These are phyloP conservation scores for Drosophila nikananu DNA, from an alignment of 1,140 invertebrate species.

Conservation along the genomic window DNA sequence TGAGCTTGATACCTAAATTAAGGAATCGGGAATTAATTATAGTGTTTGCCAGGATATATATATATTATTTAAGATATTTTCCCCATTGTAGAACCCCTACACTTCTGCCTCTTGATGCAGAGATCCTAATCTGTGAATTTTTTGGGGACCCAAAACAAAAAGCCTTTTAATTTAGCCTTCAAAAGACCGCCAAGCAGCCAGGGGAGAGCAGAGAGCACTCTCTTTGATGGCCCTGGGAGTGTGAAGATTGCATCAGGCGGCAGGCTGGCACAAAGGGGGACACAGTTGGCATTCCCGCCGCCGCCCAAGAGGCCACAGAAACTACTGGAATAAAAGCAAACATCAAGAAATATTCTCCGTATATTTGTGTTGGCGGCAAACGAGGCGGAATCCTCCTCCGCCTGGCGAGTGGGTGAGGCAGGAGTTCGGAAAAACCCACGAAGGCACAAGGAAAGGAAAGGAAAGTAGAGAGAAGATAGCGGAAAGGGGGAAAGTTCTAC, in stretches of 20 bases:
- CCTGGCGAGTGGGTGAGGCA: constrained; percentile 10
- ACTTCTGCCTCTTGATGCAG: not conserved
- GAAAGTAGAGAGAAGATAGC: constrained; percentile 15
- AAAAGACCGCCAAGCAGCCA: constrained; percentile 24
- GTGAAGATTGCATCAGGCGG: constrained; percentile 40
- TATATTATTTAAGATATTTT: not conserved
- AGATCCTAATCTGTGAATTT: constrained; percentile 35
- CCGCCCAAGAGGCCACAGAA: constrained; percentile 20
- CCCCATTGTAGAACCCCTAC: not conserved
- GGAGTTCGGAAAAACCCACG: constrained; percentile 25
- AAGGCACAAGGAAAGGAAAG: constrained; percentile 23
- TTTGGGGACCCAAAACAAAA: constrained; percentile 10
- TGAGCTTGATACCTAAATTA: constrained; percentile 89
- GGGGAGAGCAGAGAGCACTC: constrained; percentile 17
- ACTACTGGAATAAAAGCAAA: constrained; percentile 52
- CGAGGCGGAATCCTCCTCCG: constrained; percentile 28
- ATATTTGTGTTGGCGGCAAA: constrained; percentile 48
- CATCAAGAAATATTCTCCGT: constrained; percentile 47
- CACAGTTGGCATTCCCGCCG: not conserved
- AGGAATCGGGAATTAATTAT: not conserved
- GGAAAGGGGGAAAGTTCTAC: constrained; percentile 31
- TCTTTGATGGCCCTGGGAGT: constrained; percentile 33
- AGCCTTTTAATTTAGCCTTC: constrained; percentile 24
- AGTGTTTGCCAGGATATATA: not conserved
- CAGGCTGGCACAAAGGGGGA: too few relatives aligned